Evolutionary conservation across 1,140 invertebrate genomes (phyloP).

Genomic region (Pseudomyrmex cubaensis): DNA sequence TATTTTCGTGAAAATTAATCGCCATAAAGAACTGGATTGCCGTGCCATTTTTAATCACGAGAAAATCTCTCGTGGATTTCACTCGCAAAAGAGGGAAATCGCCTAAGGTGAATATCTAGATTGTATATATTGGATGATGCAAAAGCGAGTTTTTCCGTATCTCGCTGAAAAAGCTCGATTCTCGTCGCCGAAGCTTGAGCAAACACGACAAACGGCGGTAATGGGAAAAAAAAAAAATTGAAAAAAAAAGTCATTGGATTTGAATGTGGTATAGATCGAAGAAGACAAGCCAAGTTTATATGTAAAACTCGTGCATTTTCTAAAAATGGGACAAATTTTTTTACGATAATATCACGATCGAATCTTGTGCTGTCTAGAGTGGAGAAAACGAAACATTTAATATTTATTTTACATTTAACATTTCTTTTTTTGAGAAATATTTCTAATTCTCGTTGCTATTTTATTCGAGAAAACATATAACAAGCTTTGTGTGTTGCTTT

Average conservation of each 20-base stretch:
- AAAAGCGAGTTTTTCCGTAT: conserved; percentile 7
- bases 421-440: no score
- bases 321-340: no score
- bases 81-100: neutral
- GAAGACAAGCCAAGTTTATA: no score
- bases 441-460: no score
- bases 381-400: no score
- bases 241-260: neutral
- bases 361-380: no score
- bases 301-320: no score
- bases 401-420: no score
- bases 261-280: no score
- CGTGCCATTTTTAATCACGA: conserved; percentile 42
- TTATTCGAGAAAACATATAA: no score
- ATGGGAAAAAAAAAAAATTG: neutral
- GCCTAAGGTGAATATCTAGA: neutral
- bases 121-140: conserved; percentile 1
- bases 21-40: conserved; percentile 4
- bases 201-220: neutral
- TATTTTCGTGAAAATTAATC: conserved; percentile 34
- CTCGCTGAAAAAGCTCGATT: conserved; percentile 14
- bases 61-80: conserved; percentile 27
- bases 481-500: no score
- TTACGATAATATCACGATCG: no score
- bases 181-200: neutral